Evolutionary conservation across 2,888 invertebrate genomes (phyloP), one percentile per base, ranked within the genome.

Genomic region (Amphimallon solstitiale): DNA sequence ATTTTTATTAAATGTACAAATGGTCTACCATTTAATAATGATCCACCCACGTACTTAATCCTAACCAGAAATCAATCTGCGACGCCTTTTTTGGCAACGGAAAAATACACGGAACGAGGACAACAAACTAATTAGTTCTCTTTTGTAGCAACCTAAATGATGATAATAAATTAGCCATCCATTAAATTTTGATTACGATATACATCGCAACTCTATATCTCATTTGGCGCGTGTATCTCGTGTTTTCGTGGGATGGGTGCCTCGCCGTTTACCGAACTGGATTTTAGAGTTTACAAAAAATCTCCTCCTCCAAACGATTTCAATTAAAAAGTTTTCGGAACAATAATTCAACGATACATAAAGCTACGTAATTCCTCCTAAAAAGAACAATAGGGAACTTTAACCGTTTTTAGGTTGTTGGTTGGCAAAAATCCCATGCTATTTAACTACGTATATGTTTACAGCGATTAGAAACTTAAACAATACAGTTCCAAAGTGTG

Each of bases 141-240:
- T 19, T 45, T 45, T 45, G 45, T 45, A 19, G 17, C 17, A n/a
- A 17, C 17, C 45, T 14, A 19, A 45, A 45, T 19, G 45, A 45
- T n/a, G 45, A 45, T 45, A 45, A 45, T 45, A 45, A 45, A 45
- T 45, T 45, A 45, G 45, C 45, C 17, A 19, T 15, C 19, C 15
- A 45, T 45, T 45, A 45, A 45, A 45, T 45, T 45, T 45, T 45
- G 17, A 45, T 45, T 45, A 45, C 45, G 45, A 45, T 45, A 45
- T 45, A 45, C 45, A 45, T 45, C 45, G 45, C n/a, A 45, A 45
- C 45, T 15, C 17, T 40, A 14, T 14, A n/a, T 7, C 45, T 19
- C 45, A 29, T 29, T 17, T 45, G 19, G 19, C 17, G 17, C 45
- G 29, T 19, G 17, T 45, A 45, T 45, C 17, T 45, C 14, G 12